Percentiles rank a stretch among this genome's conserved stretches.
Conservation (phyloP, 2,888 invertebrate genomes). For the Melipona beecheii region DNA sequence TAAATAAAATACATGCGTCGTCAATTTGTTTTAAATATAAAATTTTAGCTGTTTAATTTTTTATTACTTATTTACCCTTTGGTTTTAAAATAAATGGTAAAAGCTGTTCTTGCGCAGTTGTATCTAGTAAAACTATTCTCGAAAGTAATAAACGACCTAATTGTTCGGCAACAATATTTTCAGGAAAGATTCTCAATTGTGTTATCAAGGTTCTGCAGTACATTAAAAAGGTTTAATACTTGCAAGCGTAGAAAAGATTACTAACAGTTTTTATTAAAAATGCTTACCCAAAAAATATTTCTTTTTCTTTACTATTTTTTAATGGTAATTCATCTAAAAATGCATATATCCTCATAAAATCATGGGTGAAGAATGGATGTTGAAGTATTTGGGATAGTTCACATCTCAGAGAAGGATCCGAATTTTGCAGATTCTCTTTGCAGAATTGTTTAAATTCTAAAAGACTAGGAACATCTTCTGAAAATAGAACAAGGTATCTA, state of each 20-base stretch:
- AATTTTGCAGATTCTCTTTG: conserved; percentile 88
- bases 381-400: conserved; percentile 88
- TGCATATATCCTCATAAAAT: conserved; percentile 92
- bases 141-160: conserved; percentile 91
- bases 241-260: background rate
- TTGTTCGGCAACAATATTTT: conserved; percentile 92
- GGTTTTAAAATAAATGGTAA: conserved; percentile 90
- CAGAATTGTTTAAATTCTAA: conserved; percentile 90
- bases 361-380: conserved; percentile 93
- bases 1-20: background rate
- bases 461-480: conserved; percentile 89
- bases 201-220: conserved; percentile 87
- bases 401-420: conserved; percentile 88
- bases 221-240: conserved; percentile 18
- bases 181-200: conserved; percentile 90
- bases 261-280: background rate
- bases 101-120: conserved; percentile 90
- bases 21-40: background rate
- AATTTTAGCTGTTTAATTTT: conserved; percentile 66
- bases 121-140: conserved; percentile 93
- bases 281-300: conserved; percentile 89
- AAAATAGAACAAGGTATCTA: conserved; percentile 33
- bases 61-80: conserved; percentile 85
- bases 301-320: conserved; percentile 91
- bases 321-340: conserved; percentile 93